Evolutionary conservation across 2,113 vertebrate species (phyloP), one percentile per base, ranked within the genome.

Genomic region (Megalops atlanticus): DNA sequence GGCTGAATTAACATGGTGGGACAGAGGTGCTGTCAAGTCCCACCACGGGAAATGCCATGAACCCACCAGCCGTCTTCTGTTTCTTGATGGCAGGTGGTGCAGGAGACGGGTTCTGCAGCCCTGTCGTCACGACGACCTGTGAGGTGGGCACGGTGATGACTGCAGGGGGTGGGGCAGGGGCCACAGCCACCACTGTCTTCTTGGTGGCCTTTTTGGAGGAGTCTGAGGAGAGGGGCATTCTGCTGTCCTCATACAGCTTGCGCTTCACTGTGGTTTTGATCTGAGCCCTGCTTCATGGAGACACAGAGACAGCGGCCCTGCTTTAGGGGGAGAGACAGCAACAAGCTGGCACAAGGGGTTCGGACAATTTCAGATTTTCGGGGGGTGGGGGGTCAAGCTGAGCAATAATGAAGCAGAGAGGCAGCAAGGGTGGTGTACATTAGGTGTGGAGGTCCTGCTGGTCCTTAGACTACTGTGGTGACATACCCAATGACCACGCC

Each of bases 241-340:
- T 89, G 74, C 95, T 96, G 90, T 97, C 96, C 88, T 98, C 97
- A 5, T 98, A 98, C 27, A 96, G 87, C 84, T 98, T 98, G 81
- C 96, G 93, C 86, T 98, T 98, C 76, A 97, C 96, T 0, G 96
- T 96, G 86, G 91, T 94, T 88, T 98, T 98, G 78, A 97, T 96
- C 89, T 98, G 97, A 79, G 96, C 96, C 16, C 97, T 98, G 86
- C 31, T 64, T 80, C 74, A 12, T 6, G 35, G 38, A 73, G 27
- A 73, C 45, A 24, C 64, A 76, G 47, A 64, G 35, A 12, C 40
- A 39, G 43, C 11, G n/a, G n/a, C n/a, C n/a, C n/a, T n/a, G n/a
- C n/a, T n/a, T n/a, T n/a, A n/a, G 2, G 24, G 21, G 8, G 24
- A n/a, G 21, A 24, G 52, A 24, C 4, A 8, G 24, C n/a, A n/a